Evolutionary conservation across 30 jellyfish, hydroid and myxozoan species (phyloP).

Genomic region (Clytia hemisphaerica): DNA sequence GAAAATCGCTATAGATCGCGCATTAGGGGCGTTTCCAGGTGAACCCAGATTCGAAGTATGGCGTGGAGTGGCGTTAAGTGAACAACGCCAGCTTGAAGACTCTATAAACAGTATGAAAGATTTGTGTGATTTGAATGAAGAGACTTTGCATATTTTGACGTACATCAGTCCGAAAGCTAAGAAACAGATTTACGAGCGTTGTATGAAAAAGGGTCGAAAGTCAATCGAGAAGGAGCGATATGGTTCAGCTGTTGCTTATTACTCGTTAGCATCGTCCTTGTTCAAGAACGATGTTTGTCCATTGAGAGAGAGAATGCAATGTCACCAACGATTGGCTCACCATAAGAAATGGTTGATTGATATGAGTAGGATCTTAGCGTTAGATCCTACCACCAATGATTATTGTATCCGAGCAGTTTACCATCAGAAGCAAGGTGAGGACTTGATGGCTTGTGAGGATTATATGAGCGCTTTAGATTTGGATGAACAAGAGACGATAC

Average conservation of each 20-base stretch:
- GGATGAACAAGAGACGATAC: conserved; percentile 50
- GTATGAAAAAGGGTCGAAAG: conserved; percentile 24
- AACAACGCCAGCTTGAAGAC: conserved; percentile 8
- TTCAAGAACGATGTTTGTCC: conserved; percentile 35
- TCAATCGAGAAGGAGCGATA: conserved; percentile 27
- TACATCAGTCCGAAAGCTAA: neutral
- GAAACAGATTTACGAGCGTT: conserved; percentile 1
- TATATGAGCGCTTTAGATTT: conserved; percentile 50
- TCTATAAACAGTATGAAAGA: neutral
- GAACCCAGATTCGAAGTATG: neutral
- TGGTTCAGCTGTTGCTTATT: conserved; percentile 43
- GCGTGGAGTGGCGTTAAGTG: neutral
- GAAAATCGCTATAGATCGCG: neutral
- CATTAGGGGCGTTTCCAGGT: neutral
- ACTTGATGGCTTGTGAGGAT: conserved; percentile 62
- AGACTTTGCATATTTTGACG: neutral
- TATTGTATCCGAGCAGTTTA: conserved; percentile 51
- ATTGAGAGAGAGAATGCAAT: conserved; percentile 42
- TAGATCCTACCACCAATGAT: conserved; percentile 36
- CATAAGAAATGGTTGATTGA: conserved; percentile 47
- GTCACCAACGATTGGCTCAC: conserved; percentile 28
- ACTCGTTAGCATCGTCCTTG: conserved; percentile 35
- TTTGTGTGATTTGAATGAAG: neutral
- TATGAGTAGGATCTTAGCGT: conserved; percentile 27
- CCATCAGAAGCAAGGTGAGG: conserved; percentile 40